Evolutionary conservation across 2,797 vertebrate genomes (phyloP).

Genomic region (Carcharodon carcharias): DNA sequence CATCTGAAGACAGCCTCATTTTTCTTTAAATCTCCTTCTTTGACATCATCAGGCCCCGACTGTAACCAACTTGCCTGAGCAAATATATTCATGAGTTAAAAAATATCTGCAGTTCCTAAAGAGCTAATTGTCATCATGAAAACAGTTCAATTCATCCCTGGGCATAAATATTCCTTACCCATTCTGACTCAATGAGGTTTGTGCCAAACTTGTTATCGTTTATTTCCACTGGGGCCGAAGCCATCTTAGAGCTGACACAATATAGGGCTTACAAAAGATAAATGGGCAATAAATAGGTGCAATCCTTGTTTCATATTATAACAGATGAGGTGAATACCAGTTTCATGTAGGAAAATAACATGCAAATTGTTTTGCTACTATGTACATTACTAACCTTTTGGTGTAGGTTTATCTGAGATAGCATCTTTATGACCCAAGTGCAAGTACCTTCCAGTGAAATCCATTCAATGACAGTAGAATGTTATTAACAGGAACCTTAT

Average conservation of each 20-base stretch:
- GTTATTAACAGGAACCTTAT: neutral
- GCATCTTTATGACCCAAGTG: neutral
- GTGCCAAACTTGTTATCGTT: conserved; percentile 45
- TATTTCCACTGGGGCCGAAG: conserved; percentile 47
- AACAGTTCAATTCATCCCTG: neutral
- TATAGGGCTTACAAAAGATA: conserved; percentile 50
- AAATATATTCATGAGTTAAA: neutral
- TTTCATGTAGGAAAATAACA: neutral
- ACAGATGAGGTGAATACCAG: conserved; percentile 45
- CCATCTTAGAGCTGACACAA: conserved; percentile 50
- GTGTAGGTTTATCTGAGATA: neutral
- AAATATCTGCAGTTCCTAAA: neutral
- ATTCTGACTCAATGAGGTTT: conserved; percentile 38
- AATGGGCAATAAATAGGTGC: conserved; percentile 51
- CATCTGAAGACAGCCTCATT: neutral
- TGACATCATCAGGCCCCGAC: neutral
- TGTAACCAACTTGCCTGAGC: neutral
- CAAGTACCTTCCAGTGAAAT: neutral
- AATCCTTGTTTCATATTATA: conserved; percentile 44
- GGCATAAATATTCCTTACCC: neutral
- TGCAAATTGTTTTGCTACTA: neutral
- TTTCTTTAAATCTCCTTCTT: neutral
- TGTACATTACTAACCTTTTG: neutral
- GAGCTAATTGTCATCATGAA: neutral
- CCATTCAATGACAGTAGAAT: neutral